Percentiles rank a stretch among this genome's conserved stretches.
phyloP scores from a whole-genome alignment of 2,797 vertebrate species.

The Poliocrania exsul region DNA sequence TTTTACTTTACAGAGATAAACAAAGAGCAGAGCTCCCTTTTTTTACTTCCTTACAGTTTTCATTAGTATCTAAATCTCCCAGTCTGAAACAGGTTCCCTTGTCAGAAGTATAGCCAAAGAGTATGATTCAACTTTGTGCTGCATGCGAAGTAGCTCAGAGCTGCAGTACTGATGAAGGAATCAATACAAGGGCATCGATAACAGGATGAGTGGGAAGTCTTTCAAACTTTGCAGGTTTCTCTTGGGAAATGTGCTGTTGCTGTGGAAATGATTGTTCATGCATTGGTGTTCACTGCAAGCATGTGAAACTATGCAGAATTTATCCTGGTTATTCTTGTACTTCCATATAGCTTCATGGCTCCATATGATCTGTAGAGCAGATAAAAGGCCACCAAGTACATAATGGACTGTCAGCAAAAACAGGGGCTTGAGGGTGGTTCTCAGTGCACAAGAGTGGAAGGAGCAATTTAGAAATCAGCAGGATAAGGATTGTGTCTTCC shows the following conservation, averaged over 20 bases:
- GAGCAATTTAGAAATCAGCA: neutral
- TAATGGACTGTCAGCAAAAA: neutral
- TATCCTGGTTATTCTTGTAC: neutral
- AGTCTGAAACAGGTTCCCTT: neutral
- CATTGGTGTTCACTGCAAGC: neutral
- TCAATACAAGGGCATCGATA: constrained; percentile 19
- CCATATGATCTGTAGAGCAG: neutral
- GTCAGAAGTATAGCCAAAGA: neutral
- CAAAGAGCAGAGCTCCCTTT: neutral
- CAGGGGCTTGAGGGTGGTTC: neutral
- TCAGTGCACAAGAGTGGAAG: neutral
- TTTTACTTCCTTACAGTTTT: neutral
- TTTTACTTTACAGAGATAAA: neutral
- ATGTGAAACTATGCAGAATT: neutral
- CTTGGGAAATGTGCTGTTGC: neutral
- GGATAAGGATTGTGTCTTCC: neutral
- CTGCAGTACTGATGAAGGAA: constrained; percentile 2
- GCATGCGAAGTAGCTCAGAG: constrained; percentile 38
- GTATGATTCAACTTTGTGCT: neutral
- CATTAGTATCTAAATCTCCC: neutral
- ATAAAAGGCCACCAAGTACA: neutral
- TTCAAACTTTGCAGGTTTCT: neutral
- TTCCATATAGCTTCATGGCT: neutral
- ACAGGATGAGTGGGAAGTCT: constrained; percentile 28
- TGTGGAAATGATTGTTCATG: constrained; percentile 23